These are phyloP conservation scores for Coluber constrictor DNA, from an alignment of 2,797 vertebrate species.

Conservation along the genomic window DNA sequence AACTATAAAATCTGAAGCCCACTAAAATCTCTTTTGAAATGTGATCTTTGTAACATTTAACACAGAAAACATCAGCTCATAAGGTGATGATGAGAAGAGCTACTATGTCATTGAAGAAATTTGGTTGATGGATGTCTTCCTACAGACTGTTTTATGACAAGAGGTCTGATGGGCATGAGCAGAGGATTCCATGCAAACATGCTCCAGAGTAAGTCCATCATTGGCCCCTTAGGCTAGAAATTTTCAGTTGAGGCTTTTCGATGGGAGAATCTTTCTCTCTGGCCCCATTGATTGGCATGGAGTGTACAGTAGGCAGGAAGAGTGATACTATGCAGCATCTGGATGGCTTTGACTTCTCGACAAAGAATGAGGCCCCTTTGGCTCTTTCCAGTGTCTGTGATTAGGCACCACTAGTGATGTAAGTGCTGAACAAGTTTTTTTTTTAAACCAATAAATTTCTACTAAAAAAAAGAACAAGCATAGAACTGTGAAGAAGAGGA, in stretches of 20 bases:
- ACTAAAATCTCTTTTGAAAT: neutral
- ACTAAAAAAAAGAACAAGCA: neutral
- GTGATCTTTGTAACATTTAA: constrained; percentile 10
- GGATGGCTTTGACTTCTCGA: neutral
- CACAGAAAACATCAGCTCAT: neutral
- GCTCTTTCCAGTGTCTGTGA: neutral
- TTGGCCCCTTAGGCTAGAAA: neutral
- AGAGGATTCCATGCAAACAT: neutral
- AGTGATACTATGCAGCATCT: neutral
- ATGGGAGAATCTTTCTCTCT: neutral
- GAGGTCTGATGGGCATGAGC: neutral
- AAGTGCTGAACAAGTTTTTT: neutral
- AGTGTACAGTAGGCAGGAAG: neutral
- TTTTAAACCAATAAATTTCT: neutral
- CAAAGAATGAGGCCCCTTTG: neutral
- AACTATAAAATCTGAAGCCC: neutral
- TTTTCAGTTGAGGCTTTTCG: neutral
- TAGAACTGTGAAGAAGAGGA: neutral
- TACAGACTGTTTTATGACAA: neutral
- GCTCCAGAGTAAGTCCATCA: neutral
- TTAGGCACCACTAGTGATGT: neutral
- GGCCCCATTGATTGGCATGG: neutral
- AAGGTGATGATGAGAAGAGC: neutral
- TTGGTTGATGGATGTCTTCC: neutral
- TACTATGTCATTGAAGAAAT: neutral